Evolutionary conservation across 2,888 invertebrate genomes (phyloP).

Genomic region (Andrena bucephala): DNA sequence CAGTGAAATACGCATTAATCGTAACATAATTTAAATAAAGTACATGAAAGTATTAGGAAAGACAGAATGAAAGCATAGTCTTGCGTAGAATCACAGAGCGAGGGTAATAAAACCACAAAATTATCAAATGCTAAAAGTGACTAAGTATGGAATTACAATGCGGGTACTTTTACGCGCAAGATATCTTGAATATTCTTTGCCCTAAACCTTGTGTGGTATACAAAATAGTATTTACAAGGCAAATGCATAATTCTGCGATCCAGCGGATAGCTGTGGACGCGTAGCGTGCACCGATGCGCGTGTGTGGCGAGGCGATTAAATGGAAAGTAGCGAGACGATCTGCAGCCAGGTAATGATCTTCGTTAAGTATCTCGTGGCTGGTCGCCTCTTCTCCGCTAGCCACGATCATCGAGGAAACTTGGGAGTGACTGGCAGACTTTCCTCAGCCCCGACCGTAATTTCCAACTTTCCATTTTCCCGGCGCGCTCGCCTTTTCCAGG

Average conservation of each 20-base stretch:
- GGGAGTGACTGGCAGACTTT: constrained; percentile 49
- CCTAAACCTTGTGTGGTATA: not conserved
- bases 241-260: constrained; percentile 15
- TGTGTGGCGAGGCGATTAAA: constrained; percentile 64
- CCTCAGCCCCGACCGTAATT: constrained; percentile 43
- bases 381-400: constrained; percentile 47
- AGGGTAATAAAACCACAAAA: not conserved
- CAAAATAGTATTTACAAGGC: not conserved
- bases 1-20: not conserved
- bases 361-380: constrained; percentile 58
- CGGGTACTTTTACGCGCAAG: not conserved
- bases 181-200: not conserved
- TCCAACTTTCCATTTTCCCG: constrained; percentile 70
- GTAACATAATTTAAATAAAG: not conserved
- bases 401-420: constrained; percentile 59
- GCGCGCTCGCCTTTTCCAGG: constrained; percentile 37
- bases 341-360: constrained; percentile 66
- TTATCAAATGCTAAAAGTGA: not conserved
- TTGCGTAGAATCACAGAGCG: not conserved
- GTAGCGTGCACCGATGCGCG: constrained; percentile 28
- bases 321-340: constrained; percentile 69
- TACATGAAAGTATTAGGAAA: not conserved
- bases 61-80: not conserved
- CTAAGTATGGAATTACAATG: too few species aligned
- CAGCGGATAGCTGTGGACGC: not conserved